Evolutionary conservation across 2,113 vertebrate species (phyloP), one percentile per base, ranked within the genome.

Genomic region (Platycercus adscitus): DNA sequence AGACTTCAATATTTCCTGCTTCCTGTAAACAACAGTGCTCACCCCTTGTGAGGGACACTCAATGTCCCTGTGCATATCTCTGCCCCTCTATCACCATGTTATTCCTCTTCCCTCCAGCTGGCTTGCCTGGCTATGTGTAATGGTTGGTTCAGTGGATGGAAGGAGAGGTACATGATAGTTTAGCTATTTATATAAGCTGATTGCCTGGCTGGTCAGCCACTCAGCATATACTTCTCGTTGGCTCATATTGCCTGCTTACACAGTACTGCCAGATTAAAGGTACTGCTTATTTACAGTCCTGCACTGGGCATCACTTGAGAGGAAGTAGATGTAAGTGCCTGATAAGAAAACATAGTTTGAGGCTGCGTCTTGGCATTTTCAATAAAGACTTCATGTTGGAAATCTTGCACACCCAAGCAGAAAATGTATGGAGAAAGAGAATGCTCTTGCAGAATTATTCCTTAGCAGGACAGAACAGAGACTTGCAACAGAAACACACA

Each of bases 21-120:
- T 8, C 31, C 39, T 31, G 7, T 37, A 20, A 47, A 4, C 29
- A 81, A 4, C 63, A 35, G 0, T 11, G 17, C n/a, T 70, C 26
- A 28, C 5, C 25, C 20, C 23, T 52, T 31, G 33, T 35, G 33
- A 58, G 33, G 56, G 56, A 35, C 33, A 24, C 56, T 15, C 33
- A 24, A 58, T 60, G 28, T 17, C 28, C 37, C 28, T 73, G 2
- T 29, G 28, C 28, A 1, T 55, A 17, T 17, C 31, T 29, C 47
- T 58, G 24, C 3, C 9, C 6, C 33, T 68, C 25, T 26, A 2
- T 26, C 33, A 15, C 43, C 17, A 0, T 2, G 8, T 49, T 63
- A 5, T 6, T 81, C 28, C 60, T 78, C 43, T 76, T 66, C 35
- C 43, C 28, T 66, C 44, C 39, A 76, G 0, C 20, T 44, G 43